These are phyloP conservation scores for Ormyrus labotus DNA, from an alignment of 2,888 invertebrate genomes.

Conservation along the genomic window DNA sequence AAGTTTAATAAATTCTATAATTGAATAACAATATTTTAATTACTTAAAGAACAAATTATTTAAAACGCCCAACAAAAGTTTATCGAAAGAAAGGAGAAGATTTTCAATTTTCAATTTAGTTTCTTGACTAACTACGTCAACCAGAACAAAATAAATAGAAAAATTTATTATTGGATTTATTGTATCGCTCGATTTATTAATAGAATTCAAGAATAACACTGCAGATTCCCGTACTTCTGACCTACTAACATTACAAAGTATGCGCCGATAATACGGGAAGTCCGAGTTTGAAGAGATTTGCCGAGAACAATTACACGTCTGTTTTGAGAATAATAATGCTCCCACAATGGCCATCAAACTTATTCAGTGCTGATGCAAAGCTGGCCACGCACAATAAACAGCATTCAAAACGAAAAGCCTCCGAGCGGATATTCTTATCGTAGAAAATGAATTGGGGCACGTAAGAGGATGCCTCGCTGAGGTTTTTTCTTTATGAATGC, in stretches of 20 bases:
- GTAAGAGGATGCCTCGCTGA: background rate
- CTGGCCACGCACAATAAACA: slow-evolving; percentile 23
- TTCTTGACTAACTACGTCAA: too few species aligned
- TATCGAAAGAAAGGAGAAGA: too few species aligned
- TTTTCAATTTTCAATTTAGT: too few species aligned
- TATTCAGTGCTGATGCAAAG: background rate
- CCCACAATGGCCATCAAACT: slow-evolving; percentile 35
- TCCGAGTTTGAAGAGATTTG: slow-evolving; percentile 32
- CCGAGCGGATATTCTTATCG: slow-evolving; percentile 21
- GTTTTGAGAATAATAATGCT: slow-evolving; percentile 19
- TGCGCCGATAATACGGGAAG: slow-evolving; percentile 7
- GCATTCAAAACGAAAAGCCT: slow-evolving; percentile 16
- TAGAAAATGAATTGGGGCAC: slow-evolving; percentile 31
- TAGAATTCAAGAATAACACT: slow-evolving; percentile 39
- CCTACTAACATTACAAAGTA: slow-evolving; percentile 41
- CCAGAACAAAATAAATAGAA: too few species aligned
- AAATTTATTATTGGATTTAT: background rate
- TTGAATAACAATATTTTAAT: too few species aligned
- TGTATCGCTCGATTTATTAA: slow-evolving; percentile 34
- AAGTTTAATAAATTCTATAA: too few species aligned
- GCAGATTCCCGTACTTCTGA: slow-evolving; percentile 21
- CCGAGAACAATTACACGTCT: slow-evolving; percentile 43
- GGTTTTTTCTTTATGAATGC: too few species aligned
- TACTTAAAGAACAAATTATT: too few species aligned
- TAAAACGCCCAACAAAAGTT: too few species aligned